Conservation (phyloP, 1,140 invertebrate genomes). For the Procambarus clarkii region DNA sequence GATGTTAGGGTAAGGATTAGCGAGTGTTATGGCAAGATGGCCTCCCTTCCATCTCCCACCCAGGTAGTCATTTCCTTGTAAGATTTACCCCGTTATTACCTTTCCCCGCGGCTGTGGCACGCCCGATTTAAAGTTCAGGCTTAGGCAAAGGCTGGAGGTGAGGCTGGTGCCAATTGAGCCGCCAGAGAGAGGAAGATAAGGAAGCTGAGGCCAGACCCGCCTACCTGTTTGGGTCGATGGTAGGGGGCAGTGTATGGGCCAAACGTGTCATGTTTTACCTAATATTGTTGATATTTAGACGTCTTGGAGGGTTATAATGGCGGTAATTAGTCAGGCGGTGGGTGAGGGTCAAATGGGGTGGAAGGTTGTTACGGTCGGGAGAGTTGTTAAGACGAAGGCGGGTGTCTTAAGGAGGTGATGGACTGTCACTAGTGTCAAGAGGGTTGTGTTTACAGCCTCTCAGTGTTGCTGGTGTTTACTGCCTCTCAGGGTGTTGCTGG, state of each 20-base stretch:
- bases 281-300: neutral
- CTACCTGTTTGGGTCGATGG: conserved; percentile 63
- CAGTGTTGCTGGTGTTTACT: no score
- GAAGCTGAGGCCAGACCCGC: conserved; percentile 45
- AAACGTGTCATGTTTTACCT: conserved; percentile 49
- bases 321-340: neutral
- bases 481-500: no score
- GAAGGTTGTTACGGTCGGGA: no score
- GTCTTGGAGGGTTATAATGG: neutral
- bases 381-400: no score
- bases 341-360: neutral
- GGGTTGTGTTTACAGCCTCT: no score
- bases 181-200: neutral
- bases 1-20: neutral
- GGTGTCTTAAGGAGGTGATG: no score
- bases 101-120: neutral
- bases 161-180: neutral
- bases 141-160: neutral
- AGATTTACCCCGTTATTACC: neutral
- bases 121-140: neutral
- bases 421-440: no score
- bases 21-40: conserved; percentile 69
- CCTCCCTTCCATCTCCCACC: conserved; percentile 67
- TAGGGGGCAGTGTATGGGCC: neutral
- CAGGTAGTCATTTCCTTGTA: conserved; percentile 44